These are phyloP conservation scores for Synanthedon formicaeformis DNA, from an alignment of 2,888 invertebrate species.

Conservation along the genomic window DNA sequence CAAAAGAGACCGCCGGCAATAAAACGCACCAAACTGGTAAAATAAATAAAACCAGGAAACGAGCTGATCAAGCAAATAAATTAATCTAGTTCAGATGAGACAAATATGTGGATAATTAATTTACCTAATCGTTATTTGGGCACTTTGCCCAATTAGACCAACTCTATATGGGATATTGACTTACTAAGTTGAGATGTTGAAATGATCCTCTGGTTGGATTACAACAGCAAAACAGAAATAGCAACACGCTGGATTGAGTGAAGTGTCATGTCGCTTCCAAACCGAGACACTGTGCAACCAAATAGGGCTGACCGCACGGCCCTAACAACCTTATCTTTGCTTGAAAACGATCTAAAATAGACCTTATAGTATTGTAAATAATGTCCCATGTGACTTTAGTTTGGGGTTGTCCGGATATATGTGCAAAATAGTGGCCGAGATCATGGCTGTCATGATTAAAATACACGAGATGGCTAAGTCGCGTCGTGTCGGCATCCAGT, in stretches of 20 bases:
- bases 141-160: not conserved
- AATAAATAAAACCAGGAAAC: conserved; percentile 1
- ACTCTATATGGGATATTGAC: not conserved
- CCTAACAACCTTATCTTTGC: conserved; percentile 4
- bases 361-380: too few relatives aligned
- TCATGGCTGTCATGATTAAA: conserved; percentile 28
- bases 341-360: not conserved
- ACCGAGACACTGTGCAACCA: conserved; percentile 31
- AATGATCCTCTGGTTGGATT: conserved; percentile 15
- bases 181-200: not conserved
- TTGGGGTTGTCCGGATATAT: not conserved
- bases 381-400: not conserved
- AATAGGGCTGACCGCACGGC: conserved; percentile 31
- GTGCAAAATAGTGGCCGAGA: conserved; percentile 37
- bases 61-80: not conserved
- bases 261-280: conserved; percentile 39
- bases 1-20: conserved; percentile 6
- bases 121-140: not conserved
- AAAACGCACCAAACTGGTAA: conserved; percentile 7
- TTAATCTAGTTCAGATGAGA: not conserved
- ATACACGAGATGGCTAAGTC: conserved; percentile 19
- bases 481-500: conserved; percentile 35
- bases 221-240: conserved; percentile 17
- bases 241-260: conserved; percentile 34
- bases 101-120: not conserved